Evolutionary conservation across 2,888 invertebrate genomes (phyloP).

Genomic region (Lycia hirtaria): DNA sequence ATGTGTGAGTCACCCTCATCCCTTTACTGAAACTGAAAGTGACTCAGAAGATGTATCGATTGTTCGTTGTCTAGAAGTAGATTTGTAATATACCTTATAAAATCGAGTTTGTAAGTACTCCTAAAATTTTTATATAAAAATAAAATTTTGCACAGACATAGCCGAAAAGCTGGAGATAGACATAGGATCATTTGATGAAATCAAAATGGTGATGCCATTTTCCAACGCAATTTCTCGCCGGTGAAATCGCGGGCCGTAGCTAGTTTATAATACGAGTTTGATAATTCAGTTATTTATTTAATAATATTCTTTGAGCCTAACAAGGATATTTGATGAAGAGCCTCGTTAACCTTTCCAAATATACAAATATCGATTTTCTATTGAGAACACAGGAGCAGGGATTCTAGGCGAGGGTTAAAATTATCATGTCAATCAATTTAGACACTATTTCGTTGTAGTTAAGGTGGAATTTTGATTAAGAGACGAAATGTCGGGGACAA

Average conservation of each 20-base stretch:
- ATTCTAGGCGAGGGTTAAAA: conserved; percentile 20
- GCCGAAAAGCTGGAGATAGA: too few relatives aligned
- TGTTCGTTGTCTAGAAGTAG: neutral
- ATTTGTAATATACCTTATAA: neutral
- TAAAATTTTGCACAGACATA: too few relatives aligned
- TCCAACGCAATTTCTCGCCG: too few relatives aligned
- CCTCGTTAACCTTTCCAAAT: conserved; percentile 35
- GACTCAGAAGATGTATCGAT: conserved; percentile 26
- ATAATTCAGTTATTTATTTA: neutral
- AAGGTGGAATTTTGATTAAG: neutral
- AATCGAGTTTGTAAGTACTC: too few relatives aligned
- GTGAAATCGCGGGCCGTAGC: too few relatives aligned
- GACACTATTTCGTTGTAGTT: neutral
- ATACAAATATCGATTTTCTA: conserved; percentile 35
- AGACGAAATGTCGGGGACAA: conserved; percentile 23
- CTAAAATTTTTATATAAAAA: too few relatives aligned
- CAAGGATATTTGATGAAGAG: conserved; percentile 17
- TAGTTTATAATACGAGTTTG: neutral
- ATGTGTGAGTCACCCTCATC: conserved; percentile 22
- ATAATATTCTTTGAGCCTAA: neutral
- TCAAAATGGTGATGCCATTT: too few relatives aligned
- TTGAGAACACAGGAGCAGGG: conserved; percentile 32
- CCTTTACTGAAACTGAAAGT: conserved; percentile 11
- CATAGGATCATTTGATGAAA: too few relatives aligned
- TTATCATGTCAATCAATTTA: conserved; percentile 4